phyloP scores from a whole-genome alignment of 2,797 vertebrate genomes.

The Sitta carolinensis region DNA sequence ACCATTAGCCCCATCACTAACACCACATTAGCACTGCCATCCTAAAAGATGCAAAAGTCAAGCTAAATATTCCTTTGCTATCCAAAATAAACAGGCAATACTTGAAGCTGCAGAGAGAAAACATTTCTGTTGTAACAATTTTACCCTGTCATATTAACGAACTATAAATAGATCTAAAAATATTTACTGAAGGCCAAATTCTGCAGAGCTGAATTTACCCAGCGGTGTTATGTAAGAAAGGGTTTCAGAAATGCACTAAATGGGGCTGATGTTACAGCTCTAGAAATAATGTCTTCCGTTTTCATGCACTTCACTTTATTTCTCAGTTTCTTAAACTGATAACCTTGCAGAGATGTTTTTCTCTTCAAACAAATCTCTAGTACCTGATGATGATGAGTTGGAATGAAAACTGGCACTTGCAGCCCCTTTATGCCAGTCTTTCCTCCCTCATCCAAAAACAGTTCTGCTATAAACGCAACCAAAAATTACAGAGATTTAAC shows the following conservation, averaged over 20 bases:
- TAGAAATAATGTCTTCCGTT: background rate
- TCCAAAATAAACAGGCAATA: slow-evolving; percentile 7
- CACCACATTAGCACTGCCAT: background rate
- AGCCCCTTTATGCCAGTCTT: background rate
- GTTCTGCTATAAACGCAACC: background rate
- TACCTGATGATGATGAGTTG: background rate
- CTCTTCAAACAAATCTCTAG: background rate
- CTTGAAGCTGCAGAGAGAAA: background rate
- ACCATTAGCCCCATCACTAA: background rate
- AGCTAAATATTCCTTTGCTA: slow-evolving; percentile 9
- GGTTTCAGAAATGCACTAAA: background rate
- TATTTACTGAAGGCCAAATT: slow-evolving; percentile 52
- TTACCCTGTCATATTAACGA: slow-evolving; percentile 12
- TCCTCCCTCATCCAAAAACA: background rate
- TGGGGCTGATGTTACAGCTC: background rate
- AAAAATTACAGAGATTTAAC: background rate
- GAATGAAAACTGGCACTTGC: background rate
- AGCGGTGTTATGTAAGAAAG: background rate
- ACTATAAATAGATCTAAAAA: slow-evolving; percentile 41
- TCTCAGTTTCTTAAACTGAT: background rate
- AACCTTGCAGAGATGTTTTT: background rate
- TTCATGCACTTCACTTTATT: background rate
- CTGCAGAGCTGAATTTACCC: slow-evolving; percentile 8
- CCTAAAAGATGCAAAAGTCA: background rate
- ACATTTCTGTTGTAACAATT: slow-evolving; percentile 13